Conservation (phyloP, 53 echinoderm and acorn worm species). For the Mesocentrotus franciscanus region DNA sequence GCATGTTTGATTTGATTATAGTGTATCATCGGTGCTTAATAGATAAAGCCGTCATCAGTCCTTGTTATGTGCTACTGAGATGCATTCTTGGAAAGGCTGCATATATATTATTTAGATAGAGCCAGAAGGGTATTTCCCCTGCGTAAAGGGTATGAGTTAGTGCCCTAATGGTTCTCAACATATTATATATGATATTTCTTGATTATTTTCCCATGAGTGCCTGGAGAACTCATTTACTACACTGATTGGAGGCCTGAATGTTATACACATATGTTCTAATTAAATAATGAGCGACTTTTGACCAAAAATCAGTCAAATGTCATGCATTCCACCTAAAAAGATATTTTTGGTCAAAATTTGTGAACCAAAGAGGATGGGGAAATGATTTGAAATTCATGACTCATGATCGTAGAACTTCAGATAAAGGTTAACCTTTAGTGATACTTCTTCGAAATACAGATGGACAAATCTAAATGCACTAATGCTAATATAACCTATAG, state of each 20-base stretch:
- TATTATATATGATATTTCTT: background rate
- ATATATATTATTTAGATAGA: background rate
- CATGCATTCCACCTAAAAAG: background rate
- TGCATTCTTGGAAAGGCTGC: background rate
- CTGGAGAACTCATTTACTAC: background rate
- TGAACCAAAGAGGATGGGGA: background rate
- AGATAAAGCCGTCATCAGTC: conserved; percentile 18
- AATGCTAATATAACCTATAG: background rate
- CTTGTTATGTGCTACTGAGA: background rate
- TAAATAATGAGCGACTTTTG: background rate
- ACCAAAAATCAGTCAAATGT: background rate
- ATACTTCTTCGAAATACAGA: background rate
- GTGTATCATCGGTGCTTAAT: background rate
- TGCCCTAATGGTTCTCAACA: background rate
- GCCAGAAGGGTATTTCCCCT: background rate
- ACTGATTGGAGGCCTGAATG: background rate
- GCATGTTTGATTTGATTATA: background rate
- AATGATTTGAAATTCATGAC: background rate
- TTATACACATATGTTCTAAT: background rate
- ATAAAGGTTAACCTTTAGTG: background rate
- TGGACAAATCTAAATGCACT: background rate
- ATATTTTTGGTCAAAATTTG: background rate
- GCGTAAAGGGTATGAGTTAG: background rate
- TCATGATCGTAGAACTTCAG: background rate
- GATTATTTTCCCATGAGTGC: background rate